Evolutionary conservation across 2,888 invertebrate genomes (phyloP), one percentile per base, ranked within the genome.

Genomic region (Xanthia icteritia): DNA sequence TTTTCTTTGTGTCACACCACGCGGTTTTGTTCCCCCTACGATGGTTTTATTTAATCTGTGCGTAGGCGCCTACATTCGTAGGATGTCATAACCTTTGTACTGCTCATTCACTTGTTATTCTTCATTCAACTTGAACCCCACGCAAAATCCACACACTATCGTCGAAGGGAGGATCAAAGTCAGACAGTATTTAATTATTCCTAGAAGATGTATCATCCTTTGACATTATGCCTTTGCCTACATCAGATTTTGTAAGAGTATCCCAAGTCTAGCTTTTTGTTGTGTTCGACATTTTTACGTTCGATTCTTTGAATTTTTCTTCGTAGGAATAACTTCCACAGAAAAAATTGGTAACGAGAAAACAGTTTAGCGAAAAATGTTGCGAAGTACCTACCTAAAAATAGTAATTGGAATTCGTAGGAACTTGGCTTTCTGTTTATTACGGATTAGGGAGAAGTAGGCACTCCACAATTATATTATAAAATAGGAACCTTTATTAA

Each of bases 241-340:
- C 42, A 48, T 31, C 27, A 31, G 1, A 71, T 75, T 60, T 76
- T 69, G 68, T 71, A 51, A 63, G 45, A 68, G 58, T 70, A 64
- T 70, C 39, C 48, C 72, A 58, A 42, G 64, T 42, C 68, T 68
- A 27, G 20, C 20, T 60, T 65, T 75, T 70, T 70, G 42, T 68
- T 36, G 61, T 27, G 45, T 73, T 73, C 27, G 36, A 63, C 31
- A 61, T 63, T 81, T 81, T 71, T 69, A 56, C 13, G 45, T 73
- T 63, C 15, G 45, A 74, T 63, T 27, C 54, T 54, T 69, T 66
- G 15, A 64, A 39, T 36, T 54, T 63, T 56, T 51, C 5, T 17
- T 13, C n/a, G 27, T n/a, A 60, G 36, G 23, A 69, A 64, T 51
- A 27, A 4, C 2, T 51, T 56, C 56, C 9, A 20, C 8, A 3